A percentile compares a stretch with the other conserved stretches of the same genome.
Evolutionary conservation across 2,113 vertebrate species (phyloP).

Genomic region (Carassius auratus): DNA sequence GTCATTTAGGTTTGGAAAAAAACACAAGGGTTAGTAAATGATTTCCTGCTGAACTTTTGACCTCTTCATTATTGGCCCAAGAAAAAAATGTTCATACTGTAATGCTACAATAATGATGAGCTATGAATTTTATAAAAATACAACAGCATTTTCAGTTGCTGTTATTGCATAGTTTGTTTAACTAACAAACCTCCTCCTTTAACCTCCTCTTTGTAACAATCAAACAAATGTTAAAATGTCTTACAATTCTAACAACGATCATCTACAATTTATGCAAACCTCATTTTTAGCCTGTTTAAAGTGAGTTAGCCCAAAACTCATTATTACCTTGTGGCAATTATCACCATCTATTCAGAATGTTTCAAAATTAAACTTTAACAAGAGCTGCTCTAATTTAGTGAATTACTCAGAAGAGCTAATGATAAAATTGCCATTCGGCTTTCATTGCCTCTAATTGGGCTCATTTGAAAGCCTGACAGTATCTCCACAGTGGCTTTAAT

Average conservation of each 20-base stretch:
- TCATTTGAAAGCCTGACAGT: slow-evolving; percentile 49
- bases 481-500: slow-evolving; percentile 34
- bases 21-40: neutral
- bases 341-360: slow-evolving; percentile 40
- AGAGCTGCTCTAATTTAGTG: slow-evolving; percentile 40
- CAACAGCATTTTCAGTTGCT: neutral
- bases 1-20: neutral
- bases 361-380: slow-evolving; percentile 51
- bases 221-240: slow-evolving; percentile 9
- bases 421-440: slow-evolving; percentile 53
- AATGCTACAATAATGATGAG: neutral
- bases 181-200: neutral
- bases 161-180: slow-evolving; percentile 15
- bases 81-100: neutral
- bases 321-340: slow-evolving; percentile 31
- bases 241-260: slow-evolving; percentile 4
- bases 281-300: slow-evolving; percentile 29
- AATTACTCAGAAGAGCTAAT: slow-evolving; percentile 53
- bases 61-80: neutral
- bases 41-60: neutral
- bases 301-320: slow-evolving; percentile 33
- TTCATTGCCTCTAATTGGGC: slow-evolving; percentile 47
- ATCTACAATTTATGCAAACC: slow-evolving; percentile 29
- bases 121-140: slow-evolving; percentile 13
- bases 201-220: neutral